phyloP scores from a whole-genome alignment of 2,888 invertebrate species.

The Protonemura montana region DNA sequence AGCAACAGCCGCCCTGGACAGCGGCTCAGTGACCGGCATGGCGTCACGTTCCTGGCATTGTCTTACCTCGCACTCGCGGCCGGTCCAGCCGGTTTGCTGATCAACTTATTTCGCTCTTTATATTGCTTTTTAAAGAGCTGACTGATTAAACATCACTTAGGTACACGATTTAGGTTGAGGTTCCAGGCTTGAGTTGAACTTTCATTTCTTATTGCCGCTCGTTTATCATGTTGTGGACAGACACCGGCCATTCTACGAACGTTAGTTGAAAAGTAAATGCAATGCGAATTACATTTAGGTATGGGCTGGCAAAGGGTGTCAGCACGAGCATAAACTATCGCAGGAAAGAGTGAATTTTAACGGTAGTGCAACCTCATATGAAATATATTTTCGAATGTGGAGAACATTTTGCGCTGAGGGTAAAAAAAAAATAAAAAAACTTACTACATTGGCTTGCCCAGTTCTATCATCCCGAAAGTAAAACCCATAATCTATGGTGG shows the following conservation, averaged over 20 bases:
- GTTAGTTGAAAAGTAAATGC: not conserved
- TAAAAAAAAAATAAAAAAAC: not conserved
- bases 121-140: slow-evolving; percentile 7
- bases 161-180: not conserved
- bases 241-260: not conserved
- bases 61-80: not conserved
- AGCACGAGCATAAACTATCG: not conserved
- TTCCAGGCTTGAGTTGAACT: not conserved
- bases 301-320: not conserved
- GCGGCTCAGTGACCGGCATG: too few relatives aligned
- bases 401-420: not conserved
- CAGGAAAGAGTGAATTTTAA: not conserved
- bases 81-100: slow-evolving; percentile 5
- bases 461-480: not conserved
- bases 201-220: not conserved
- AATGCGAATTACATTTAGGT: not conserved
- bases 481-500: too few relatives aligned
- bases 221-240: not conserved
- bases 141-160: not conserved
- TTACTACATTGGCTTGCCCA: not conserved
- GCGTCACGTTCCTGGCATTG: not conserved
- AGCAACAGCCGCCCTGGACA: too few relatives aligned
- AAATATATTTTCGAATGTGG: not conserved
- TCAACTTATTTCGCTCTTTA: not conserved
- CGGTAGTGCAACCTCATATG: not conserved